Percentiles rank a stretch among this genome's conserved stretches.
Evolutionary conservation across 1,140 invertebrate genomes (phyloP).

Genomic region (Phortica variegata): DNA sequence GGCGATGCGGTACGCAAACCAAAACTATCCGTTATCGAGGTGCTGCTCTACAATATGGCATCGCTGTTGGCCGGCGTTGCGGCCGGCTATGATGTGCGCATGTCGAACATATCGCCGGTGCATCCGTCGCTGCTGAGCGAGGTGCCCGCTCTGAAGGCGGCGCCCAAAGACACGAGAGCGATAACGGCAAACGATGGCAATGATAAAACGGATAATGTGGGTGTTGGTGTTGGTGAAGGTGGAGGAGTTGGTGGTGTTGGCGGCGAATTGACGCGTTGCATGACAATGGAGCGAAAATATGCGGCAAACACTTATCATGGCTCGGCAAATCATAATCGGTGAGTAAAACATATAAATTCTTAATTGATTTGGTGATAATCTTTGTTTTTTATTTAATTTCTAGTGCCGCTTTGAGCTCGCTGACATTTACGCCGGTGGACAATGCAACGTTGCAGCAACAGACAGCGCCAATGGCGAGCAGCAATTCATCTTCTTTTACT

Average conservation of each 20-base stretch:
- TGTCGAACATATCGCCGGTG: constrained; percentile 80
- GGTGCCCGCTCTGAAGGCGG: constrained; percentile 44
- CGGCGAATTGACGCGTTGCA: constrained; percentile 51
- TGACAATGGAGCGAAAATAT: constrained; percentile 60
- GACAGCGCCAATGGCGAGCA: no score
- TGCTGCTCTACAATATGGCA: constrained; percentile 86
- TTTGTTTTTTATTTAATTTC: neutral
- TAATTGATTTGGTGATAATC: neutral
- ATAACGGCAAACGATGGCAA: constrained; percentile 1
- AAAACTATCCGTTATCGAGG: constrained; percentile 74
- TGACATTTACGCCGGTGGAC: constrained; percentile 19
- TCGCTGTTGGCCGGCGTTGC: constrained; percentile 85
- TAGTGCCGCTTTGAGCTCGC: constrained; percentile 7
- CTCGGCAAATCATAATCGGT: constrained; percentile 66
- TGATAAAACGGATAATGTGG: no score
- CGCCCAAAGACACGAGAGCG: constrained; percentile 21
- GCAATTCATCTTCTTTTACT: no score
- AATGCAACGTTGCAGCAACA: neutral
- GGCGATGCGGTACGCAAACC: constrained; percentile 67
- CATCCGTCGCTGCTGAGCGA: constrained; percentile 69
- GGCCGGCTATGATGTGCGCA: constrained; percentile 85
- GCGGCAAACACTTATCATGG: constrained; percentile 91
- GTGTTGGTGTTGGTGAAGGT: constrained; percentile 19
- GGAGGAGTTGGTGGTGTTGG: constrained; percentile 23
- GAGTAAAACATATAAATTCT: neutral